Base-by-base conservation (phyloP, 2,113 vertebrate genomes). In the Pollimyrus isidori region DNA sequence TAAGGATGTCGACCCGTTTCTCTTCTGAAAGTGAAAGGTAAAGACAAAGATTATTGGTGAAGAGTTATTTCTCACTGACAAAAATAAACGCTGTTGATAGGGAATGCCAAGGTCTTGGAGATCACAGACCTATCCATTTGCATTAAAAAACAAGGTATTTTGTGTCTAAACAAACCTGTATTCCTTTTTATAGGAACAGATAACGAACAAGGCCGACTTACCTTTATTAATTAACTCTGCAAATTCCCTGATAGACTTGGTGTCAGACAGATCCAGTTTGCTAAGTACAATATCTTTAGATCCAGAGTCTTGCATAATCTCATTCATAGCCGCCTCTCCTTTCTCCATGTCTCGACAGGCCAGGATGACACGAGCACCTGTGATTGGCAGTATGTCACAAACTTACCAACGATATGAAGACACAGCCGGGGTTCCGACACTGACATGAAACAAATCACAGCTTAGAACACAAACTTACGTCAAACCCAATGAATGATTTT, bases 181-280 rank as follows among this genome's bases (percentile, higher is more conserved):
- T 83, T 48, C 21, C 2, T 46, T 19, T 56, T 42, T 50, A 52
- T 21, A 86, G 48, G 9, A 52, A 4, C 50, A 26, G 23, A 46
- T 7, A 13, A 35, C 26, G n/a, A 52, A 53, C 30, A 13, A 76
- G 84, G 23, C 82, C 73, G 11, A 19, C 80, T 17, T 84, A 95
- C 96, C 95, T 89, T 92, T 94, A 90, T 94, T 95, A 76, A 96
- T 92, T 53, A 95, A 11, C 17, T 95, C 94, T 49, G 95, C 95
- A 90, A 96, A 96, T 1, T 92, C 94, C 89, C 90, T 92, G 89
- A 96, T 95, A 56, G 96, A 96, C 91, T 91, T 94, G 88, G 84
- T 95, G 88, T 95, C 94, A n/a, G 96, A 95, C 48, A 96, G 92
- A 92, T 96, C 95, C 89, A 96, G 92, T 90, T 94, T 96, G 80